phyloP scores from a whole-genome alignment of 2,797 vertebrate species.

The Clarias platycephalus region DNA sequence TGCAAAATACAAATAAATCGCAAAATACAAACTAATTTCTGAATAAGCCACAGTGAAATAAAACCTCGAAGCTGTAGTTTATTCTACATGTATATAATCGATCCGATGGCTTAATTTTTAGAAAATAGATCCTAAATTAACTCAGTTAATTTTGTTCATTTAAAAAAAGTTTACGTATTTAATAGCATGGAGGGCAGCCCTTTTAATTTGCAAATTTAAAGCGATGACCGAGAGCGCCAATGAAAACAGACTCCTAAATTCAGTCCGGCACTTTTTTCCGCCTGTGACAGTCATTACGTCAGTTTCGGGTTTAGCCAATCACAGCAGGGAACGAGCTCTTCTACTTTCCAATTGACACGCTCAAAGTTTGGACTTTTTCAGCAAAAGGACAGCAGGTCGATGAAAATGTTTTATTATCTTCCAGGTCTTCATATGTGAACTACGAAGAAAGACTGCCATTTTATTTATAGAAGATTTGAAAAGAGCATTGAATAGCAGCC shows the following conservation, averaged over 20 bases:
- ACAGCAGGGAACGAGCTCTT: conserved; percentile 57
- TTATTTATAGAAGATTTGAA: conserved; percentile 62
- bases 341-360: conserved; percentile 66
- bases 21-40: not conserved
- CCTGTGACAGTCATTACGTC: conserved; percentile 60
- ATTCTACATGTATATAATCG: not conserved
- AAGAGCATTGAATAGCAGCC: conserved; percentile 49
- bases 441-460: conserved; percentile 62
- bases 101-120: conserved; percentile 60
- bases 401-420: conserved; percentile 80
- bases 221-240: conserved; percentile 69
- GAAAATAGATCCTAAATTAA: conserved; percentile 61
- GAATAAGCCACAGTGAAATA: not conserved
- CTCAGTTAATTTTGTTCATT: conserved; percentile 56
- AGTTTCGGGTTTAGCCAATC: conserved; percentile 65
- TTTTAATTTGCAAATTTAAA: conserved; percentile 67
- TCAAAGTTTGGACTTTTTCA: conserved; percentile 77
- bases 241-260: conserved; percentile 60
- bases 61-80: not conserved
- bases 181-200: conserved; percentile 55
- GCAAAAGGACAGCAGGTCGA: conserved; percentile 76
- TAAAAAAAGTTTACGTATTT: conserved; percentile 48
- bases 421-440: conserved; percentile 70
- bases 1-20: not conserved
- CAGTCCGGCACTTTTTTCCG: conserved; percentile 49